Evolutionary conservation across 2,797 vertebrate genomes (phyloP).

Genomic region (Botia kubotai): DNA sequence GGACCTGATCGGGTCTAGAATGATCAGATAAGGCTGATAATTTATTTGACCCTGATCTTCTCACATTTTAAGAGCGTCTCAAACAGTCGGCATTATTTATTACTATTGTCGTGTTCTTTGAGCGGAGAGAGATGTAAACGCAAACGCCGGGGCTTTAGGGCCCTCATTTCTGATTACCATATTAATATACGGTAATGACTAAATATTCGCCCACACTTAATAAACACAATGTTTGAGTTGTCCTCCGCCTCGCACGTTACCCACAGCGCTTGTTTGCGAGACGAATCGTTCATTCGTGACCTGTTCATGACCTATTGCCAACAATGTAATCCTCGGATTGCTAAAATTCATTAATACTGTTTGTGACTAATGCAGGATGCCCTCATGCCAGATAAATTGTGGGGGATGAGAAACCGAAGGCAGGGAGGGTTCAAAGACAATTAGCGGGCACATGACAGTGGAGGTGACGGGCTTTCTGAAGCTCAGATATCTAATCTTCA

Average conservation of each 20-base stretch:
- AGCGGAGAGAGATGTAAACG: background rate
- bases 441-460: slow-evolving; percentile 58
- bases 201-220: slow-evolving; percentile 51
- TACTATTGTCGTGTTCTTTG: background rate
- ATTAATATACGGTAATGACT: slow-evolving; percentile 24
- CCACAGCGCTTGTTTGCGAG: slow-evolving; percentile 70
- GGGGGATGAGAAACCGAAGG: slow-evolving; percentile 55
- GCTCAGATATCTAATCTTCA: slow-evolving; percentile 19
- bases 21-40: slow-evolving; percentile 1
- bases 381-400: slow-evolving; percentile 46
- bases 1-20: slow-evolving; percentile 11
- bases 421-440: slow-evolving; percentile 64
- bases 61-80: background rate
- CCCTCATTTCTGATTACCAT: slow-evolving; percentile 9
- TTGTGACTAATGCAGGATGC: slow-evolving; percentile 53
- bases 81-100: background rate
- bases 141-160: background rate
- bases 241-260: slow-evolving; percentile 73
- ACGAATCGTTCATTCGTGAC: slow-evolving; percentile 72
- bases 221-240: slow-evolving; percentile 70
- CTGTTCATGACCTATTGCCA: slow-evolving; percentile 62
- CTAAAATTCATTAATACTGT: slow-evolving; percentile 58
- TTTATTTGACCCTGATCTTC: background rate
- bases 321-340: slow-evolving; percentile 60
- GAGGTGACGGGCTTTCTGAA: slow-evolving; percentile 49